Base-by-base conservation (phyloP, 2,888 invertebrate species). In the Harpalus rubripes region DNA sequence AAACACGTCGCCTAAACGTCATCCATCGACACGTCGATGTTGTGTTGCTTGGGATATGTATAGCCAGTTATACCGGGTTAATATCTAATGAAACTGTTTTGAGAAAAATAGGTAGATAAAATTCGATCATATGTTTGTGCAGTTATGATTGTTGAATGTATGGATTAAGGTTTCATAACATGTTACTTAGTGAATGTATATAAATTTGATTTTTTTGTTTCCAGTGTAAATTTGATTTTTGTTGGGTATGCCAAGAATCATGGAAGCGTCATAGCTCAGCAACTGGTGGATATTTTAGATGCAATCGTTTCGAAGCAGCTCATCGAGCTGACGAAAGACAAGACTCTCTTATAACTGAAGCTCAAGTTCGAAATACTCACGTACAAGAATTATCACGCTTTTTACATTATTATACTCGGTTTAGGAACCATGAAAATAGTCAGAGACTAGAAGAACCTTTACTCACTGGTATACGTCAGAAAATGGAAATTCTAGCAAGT, bases 191-290 rank as follows among this genome's bases (percentile, higher is more conserved):
- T 32, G 5, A 32, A 32, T 6, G 5, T 32, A 32, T 5, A 32
- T 6, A 32, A 32, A 32, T 4, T 32, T 32, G 32, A 22, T 32
- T 32, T 86, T 86, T 91, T 92, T 59, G n/a, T n/a, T n/a, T n/a
- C n/a, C 88, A 94, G 94, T 95, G 95, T 88, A 95, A 95, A 90
- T 94, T 93, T 90, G 95, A 95, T 89, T 95, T 95, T 88, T 95
- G 95, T 90, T 95, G 95, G 95, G 94, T 95, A 44, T 95, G 95
- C 88, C 92, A 95, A 88, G 95, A 95, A 88, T 93, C 93, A 22
- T 95, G 95, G 95, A 95, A 95, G 89, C 92, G 94, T 78, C 95
- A 95, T 89, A 94, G 94, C 88, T 94, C 94, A 0, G 93, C 94
- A 2, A 95, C 95, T 0, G 95, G 95, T 1, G 95, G 95, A 2